Evolutionary conservation across 2,888 invertebrate species (phyloP), one percentile per base, ranked within the genome.

Genomic region (Prenolepis imparis): DNA sequence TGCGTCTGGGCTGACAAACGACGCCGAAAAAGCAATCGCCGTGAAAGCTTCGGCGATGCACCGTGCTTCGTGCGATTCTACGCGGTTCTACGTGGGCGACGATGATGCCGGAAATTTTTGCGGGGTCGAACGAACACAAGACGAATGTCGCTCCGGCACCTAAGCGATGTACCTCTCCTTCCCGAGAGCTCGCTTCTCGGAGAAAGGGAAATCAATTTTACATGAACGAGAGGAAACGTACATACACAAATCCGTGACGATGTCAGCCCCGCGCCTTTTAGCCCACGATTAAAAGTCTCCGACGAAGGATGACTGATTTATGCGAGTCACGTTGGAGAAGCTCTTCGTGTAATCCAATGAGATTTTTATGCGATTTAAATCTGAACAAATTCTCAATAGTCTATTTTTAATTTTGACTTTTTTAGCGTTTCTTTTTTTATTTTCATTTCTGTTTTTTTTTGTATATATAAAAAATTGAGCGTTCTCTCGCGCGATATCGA

Each of bases 11-110:
- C 90, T 91, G 90, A 91, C 91, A 91, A 92, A 92, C 92, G 91
- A 89, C 89, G 90, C 86, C 88, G 85, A 90, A 90, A 90, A 91
- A 92, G 72, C 59, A 80, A 92, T 93, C 93, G 90, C 88, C 90
- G 92, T 93, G 90, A 92, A 93, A 92, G 92, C 92, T 82, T 87
- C 52, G 70, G 48, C n/a, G 61, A 41, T 59, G 68, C 82, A 81
- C 63, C 66, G 28, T 70, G 52, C 32, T 70, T 61, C 32, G 72
- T 28, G 39, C 83, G 63, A 48, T 70, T 28, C 28, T 28, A 28
- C 48, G 48, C 52, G 63, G 63, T 55, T 67, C 82, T 70, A 39
- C 81, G 82, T 81, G 39, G 70, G 15, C 68, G 59, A 63, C 44
- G 73, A 59, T 68, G 72, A 74, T 64, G 75, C 63, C n/a, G 70